Base-by-base conservation (phyloP, 2,888 invertebrate species). In the Pachycephus smyrnensis region DNA sequence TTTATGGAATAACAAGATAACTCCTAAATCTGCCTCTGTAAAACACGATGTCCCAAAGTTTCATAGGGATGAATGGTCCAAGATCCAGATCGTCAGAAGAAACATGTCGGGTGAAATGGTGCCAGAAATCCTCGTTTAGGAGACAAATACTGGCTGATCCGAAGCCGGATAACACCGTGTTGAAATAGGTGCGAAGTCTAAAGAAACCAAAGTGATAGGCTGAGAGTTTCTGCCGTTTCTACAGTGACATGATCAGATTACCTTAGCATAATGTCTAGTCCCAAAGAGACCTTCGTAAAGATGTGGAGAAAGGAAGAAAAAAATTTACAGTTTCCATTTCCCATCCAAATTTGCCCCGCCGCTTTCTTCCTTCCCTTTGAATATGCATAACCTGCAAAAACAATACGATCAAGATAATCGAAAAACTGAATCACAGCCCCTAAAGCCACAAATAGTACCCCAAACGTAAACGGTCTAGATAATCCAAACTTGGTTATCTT, bases 131-230 rank as follows among this genome's bases (percentile, higher is more conserved):
- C 82, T 82, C 82, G 82, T 83, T 82, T 78, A 80, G 78, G 80
- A 82, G 82, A 86, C 84, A 86, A 86, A 86, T 85, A 84, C 76
- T 79, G 71, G 75, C 75, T 75, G 85, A 85, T 86, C 79, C 82
- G 76, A 84, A 81, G 81, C 80, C 31, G 77, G 86, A 86, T 86
- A 86, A 77, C 80, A 69, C 73, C 83, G 84, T 82, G 86, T 86
- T 86, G 85, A 86, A 86, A 86, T 86, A 86, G 86, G 86, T 85
- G 86, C 84, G 86, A 86, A 86, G 85, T 75, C 55, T n/a, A 83
- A 77, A 75, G 77, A 68, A 77, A 73, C 73, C 75, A 75, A 80
- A 79, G 76, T 77, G 76, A 79, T 79, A 79, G 76, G 55, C 36
- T 35, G 73, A 73, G 33, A n/a, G 32, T 77, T 35, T 12, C 76